phyloP scores from a whole-genome alignment of 2,113 vertebrate genomes.

The Pelecanoides urinatrix region DNA sequence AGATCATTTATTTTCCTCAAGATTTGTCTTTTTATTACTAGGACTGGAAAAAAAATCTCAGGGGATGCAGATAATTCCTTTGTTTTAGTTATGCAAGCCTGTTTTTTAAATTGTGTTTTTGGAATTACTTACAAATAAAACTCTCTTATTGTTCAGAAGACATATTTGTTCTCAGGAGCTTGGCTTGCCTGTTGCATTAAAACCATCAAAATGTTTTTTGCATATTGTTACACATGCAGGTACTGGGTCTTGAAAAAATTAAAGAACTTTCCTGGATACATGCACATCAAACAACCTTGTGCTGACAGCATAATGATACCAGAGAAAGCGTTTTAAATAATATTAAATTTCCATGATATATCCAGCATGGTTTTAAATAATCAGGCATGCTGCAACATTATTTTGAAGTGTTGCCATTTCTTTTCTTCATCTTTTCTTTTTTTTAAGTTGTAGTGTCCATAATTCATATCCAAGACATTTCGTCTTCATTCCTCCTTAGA shows the following conservation, averaged over 20 bases:
- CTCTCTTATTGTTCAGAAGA: neutral
- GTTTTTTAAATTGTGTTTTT: neutral
- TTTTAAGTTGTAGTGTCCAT: neutral
- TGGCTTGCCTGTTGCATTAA: neutral
- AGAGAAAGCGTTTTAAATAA: constrained; percentile 52
- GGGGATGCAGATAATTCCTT: neutral
- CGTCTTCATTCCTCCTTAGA: neutral
- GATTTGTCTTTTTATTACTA: neutral
- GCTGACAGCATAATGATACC: constrained; percentile 34
- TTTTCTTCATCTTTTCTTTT: constrained; percentile 6
- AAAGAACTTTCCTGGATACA: neutral
- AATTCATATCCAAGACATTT: neutral
- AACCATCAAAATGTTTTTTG: neutral
- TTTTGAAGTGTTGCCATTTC: neutral
- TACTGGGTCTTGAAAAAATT: neutral
- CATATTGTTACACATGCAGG: neutral
- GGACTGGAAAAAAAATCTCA: neutral
- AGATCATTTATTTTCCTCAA: neutral
- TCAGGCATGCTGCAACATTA: neutral
- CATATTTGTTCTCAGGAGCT: neutral
- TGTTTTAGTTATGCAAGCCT: neutral
- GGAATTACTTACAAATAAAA: neutral
- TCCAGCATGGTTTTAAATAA: constrained; percentile 7
- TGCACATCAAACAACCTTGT: constrained; percentile 28
- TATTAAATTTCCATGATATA: constrained; percentile 48